phyloP scores from a whole-genome alignment of 2,797 vertebrate genomes.

The Pithecia hirsuta region DNA sequence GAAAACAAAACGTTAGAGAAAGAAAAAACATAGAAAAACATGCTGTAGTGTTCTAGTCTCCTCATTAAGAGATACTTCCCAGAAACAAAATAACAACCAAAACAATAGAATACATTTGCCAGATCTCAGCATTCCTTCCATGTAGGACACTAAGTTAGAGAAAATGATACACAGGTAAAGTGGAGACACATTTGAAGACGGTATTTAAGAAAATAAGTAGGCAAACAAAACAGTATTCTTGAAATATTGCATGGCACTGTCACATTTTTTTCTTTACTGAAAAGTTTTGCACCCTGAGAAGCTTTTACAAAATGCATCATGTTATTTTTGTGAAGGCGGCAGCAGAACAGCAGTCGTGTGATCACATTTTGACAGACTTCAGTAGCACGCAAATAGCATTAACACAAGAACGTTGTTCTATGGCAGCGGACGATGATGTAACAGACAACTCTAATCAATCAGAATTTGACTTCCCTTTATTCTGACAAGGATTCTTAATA shows the following conservation, averaged over 20 bases:
- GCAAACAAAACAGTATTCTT: not conserved
- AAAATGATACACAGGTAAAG: not conserved
- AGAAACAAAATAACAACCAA: not conserved
- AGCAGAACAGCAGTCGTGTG: not conserved
- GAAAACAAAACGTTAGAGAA: not conserved
- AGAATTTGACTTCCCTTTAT: slow-evolving; percentile 41
- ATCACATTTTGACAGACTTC: slow-evolving; percentile 44
- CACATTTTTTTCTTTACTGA: slow-evolving; percentile 16
- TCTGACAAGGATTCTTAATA: slow-evolving; percentile 65
- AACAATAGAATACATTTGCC: not conserved
- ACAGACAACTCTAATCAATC: slow-evolving; percentile 51
- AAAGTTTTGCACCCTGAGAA: slow-evolving; percentile 2
- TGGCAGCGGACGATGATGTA: not conserved
- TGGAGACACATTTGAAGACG: not conserved
- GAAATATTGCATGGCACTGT: not conserved
- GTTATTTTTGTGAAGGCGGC: not conserved
- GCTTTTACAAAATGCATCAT: not conserved
- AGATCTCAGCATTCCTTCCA: not conserved
- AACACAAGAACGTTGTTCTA: not conserved
- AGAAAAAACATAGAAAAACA: not conserved
- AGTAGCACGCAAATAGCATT: not conserved
- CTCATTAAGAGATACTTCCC: not conserved
- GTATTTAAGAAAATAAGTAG: not conserved
- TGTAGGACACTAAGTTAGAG: not conserved
- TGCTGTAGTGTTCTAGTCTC: not conserved